phyloP scores from a whole-genome alignment of 30 jellyfish, hydroid and myxozoan genomes.

The Aurelia sp. region DNA sequence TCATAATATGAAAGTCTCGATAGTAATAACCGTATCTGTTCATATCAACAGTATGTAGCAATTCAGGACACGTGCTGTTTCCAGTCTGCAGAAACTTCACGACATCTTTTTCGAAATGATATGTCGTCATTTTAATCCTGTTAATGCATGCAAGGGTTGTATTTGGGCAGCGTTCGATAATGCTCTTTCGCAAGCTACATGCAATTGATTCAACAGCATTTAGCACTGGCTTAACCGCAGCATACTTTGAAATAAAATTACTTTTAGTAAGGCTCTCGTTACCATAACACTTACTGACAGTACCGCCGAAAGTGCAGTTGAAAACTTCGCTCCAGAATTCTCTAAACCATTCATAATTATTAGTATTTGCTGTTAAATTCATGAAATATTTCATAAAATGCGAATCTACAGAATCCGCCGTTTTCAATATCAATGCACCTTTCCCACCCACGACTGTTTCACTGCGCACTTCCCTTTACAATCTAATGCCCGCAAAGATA shows the following conservation, averaged over 20 bases:
- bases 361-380: slow-evolving; percentile 18
- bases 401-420: slow-evolving; percentile 31
- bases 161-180: slow-evolving; percentile 23
- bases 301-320: slow-evolving; percentile 29
- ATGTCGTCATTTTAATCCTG: not conserved
- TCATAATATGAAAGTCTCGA: not conserved
- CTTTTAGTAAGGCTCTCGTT: slow-evolving; percentile 23
- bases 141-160: not conserved
- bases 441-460: too few species aligned
- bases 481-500: too few species aligned
- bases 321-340: slow-evolving; percentile 72
- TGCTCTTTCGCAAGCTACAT: slow-evolving; percentile 52
- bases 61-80: not conserved
- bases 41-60: not conserved
- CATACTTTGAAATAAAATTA: slow-evolving; percentile 5
- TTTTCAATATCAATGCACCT: slow-evolving; percentile 50
- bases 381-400: slow-evolving; percentile 44
- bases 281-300: slow-evolving; percentile 35
- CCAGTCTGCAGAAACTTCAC: too few species aligned
- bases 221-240: slow-evolving; percentile 38
- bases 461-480: too few species aligned
- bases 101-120: too few species aligned
- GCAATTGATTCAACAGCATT: slow-evolving; percentile 52
- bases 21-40: not conserved
- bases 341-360: slow-evolving; percentile 67